phyloP scores from a whole-genome alignment of 2,113 vertebrate species.

The Coracopsis vasa region DNA sequence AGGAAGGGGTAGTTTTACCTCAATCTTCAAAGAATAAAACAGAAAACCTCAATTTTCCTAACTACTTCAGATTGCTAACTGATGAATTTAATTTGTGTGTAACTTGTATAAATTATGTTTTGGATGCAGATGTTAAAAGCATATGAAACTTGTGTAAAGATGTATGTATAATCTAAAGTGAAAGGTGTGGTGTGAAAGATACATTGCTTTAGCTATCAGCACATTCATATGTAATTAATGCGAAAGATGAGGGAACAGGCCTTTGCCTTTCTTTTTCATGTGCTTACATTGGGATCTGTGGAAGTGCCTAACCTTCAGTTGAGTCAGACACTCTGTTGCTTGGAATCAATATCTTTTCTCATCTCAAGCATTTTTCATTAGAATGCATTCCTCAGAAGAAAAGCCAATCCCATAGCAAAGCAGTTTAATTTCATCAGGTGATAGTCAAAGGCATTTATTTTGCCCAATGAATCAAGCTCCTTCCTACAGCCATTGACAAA shows the following conservation, averaged over 20 bases:
- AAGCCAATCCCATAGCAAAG: neutral
- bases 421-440: neutral
- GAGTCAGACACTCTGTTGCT: neutral
- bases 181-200: too few species aligned
- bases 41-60: too few species aligned
- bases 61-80: too few species aligned
- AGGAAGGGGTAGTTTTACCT: too few species aligned
- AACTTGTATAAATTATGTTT: too few species aligned
- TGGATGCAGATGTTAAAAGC: too few species aligned
- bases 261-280: neutral
- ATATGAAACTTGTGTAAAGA: too few species aligned
- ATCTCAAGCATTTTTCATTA: neutral
- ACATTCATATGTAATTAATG: neutral
- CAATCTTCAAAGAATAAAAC: too few species aligned
- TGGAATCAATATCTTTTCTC: neutral
- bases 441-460: neutral
- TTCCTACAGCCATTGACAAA: neutral
- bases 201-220: neutral
- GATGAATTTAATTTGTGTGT: too few species aligned
- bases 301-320: neutral
- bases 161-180: too few species aligned
- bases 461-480: neutral
- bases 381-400: neutral
- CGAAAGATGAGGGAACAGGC: neutral
- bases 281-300: neutral